Evolutionary conservation across 2,797 vertebrate genomes (phyloP), one percentile per base, ranked within the genome.

Genomic region (Enteromius fasciolatus): DNA sequence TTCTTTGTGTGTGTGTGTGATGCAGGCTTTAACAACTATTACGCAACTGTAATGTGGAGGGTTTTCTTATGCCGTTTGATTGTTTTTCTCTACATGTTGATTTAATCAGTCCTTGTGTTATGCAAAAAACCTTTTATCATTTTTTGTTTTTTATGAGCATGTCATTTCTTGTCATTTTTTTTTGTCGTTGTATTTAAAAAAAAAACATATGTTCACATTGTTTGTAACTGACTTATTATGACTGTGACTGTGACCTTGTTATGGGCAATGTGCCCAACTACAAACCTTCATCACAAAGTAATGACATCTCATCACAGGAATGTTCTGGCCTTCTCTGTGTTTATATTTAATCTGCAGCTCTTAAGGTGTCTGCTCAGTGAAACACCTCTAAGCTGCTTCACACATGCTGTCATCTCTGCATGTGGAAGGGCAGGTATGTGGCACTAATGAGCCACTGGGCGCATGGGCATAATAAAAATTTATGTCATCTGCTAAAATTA

Each of bases 331-430:
- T 73, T 14, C 4, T 61, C 52, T 72, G 41, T 50, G 17, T 73
- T 80, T 72, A 69, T 80, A 44, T 69, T 69, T 59, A 69, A 36
- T 63, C 25, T 50, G 36, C 54, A 36, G 41, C 61, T 72, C 20
- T 80, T 72, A 2, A n/a, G 48, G n/a, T 41, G 66, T 59, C 33
- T 75, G 72, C 33, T 75, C 50, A 39, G 3, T 57, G 23, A 59
- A 68, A 79, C 78, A 59, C 50, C 67, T 70, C 18, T 33, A 41
- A 72, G 67, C 39, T 61, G 70, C 25, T 70, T 72, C 41, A 44
- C 25, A 61, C 54, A 46, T 39, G 25, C 20, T 39, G 20, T 81
- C 79, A 61, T 57, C 8, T 72, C 12, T 79, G 64, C 10, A 4
- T 59, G 33, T 61, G 14, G 1, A 63, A 33, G 31, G n/a, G 10